phyloP scores from a whole-genome alignment of 2,797 vertebrate species.

The Alfaro cultratus region DNA sequence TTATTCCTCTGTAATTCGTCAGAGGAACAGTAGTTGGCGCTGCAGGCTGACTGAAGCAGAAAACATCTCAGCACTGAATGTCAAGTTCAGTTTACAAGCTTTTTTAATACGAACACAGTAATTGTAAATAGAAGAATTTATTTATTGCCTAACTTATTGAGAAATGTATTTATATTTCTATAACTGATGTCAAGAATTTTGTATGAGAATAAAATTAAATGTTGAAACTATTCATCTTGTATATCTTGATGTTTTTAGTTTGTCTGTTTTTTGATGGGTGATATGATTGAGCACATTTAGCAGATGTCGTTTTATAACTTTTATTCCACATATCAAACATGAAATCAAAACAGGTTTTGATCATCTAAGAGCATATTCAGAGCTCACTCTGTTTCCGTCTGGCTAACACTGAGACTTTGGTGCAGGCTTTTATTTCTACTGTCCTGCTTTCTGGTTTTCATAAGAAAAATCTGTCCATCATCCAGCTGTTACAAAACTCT shows the following conservation, averaged over 20 bases:
- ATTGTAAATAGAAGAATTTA: constrained; percentile 53
- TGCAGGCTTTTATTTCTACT: too few relatives aligned
- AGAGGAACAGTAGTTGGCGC: constrained; percentile 15
- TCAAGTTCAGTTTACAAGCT: constrained; percentile 25
- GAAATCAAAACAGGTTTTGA: too few relatives aligned
- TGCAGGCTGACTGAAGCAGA: neutral
- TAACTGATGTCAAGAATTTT: constrained; percentile 30
- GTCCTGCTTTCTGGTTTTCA: too few relatives aligned
- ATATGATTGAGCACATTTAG: too few relatives aligned
- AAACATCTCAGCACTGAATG: constrained; percentile 44
- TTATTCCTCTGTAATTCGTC: constrained; percentile 49
- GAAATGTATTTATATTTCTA: constrained; percentile 70
- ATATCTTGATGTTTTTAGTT: neutral
- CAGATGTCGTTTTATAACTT: too few relatives aligned
- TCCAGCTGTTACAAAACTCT: too few relatives aligned
- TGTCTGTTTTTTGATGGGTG: too few relatives aligned
- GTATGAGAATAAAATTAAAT: constrained; percentile 56
- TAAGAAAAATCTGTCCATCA: too few relatives aligned
- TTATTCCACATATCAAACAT: too few relatives aligned
- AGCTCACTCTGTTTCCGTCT: too few relatives aligned
- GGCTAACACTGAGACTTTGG: too few relatives aligned
- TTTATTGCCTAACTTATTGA: constrained; percentile 80
- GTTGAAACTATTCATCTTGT: constrained; percentile 7
- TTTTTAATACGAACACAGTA: constrained; percentile 20
- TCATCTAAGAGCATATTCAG: too few relatives aligned